Percentiles rank a stretch among this genome's conserved stretches.
These are phyloP conservation scores for Adoxophyes honmai DNA, from an alignment of 1,140 invertebrate species.

Conservation along the genomic window DNA sequence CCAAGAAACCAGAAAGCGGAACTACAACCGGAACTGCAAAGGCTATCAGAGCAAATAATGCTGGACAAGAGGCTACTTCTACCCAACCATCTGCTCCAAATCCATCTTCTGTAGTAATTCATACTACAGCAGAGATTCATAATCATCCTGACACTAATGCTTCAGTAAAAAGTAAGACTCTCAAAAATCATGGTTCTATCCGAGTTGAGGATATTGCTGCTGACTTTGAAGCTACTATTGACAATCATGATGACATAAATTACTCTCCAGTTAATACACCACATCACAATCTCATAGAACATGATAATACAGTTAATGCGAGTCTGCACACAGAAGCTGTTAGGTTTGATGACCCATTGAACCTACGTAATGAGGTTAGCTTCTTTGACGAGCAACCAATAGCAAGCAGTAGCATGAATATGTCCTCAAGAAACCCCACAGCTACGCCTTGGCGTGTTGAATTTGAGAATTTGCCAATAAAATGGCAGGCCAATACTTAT, in stretches of 20 bases:
- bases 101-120: conserved; percentile 1
- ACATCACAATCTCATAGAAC: conserved; percentile 19
- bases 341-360: conserved; percentile 44
- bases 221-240: conserved; percentile 41
- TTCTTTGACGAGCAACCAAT: conserved; percentile 64
- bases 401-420: conserved; percentile 65
- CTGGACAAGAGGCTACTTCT: conserved; percentile 8
- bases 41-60: conserved; percentile 7
- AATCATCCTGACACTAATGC: conserved; percentile 5
- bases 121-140: conserved; percentile 15
- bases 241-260: conserved; percentile 42
- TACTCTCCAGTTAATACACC: conserved; percentile 63
- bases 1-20: conserved; percentile 21
- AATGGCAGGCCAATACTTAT: conserved; percentile 63
- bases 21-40: conserved; percentile 20
- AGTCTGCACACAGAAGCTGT: conserved; percentile 16
- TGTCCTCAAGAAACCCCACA: conserved; percentile 48
- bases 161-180: conserved; percentile 1
- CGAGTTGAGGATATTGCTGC: conserved; percentile 58
- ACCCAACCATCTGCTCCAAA: conserved; percentile 7
- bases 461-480: conserved; percentile 62
- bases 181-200: conserved; percentile 46
- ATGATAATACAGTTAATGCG: neutral
- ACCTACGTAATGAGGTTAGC: conserved; percentile 54
- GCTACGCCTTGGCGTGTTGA: conserved; percentile 66